Percentiles rank a stretch among this genome's conserved stretches.
phyloP scores from a whole-genome alignment of 64 coral and sea anemone genomes.

The Montipora efflorescens region DNA sequence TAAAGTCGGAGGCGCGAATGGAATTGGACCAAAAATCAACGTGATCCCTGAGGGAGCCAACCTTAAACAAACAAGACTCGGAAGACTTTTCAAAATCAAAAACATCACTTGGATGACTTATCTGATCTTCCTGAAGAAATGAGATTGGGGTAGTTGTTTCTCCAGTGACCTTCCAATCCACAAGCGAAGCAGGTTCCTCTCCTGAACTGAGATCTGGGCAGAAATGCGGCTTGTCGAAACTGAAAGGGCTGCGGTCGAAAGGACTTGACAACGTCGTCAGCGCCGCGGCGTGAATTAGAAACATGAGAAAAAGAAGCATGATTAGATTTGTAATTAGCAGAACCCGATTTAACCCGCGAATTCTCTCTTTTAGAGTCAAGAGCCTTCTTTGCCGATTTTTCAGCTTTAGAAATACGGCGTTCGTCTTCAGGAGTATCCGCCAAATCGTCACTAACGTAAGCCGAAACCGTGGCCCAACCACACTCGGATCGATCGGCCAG shows the following conservation, averaged over 20 bases:
- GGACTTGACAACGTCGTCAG: background rate
- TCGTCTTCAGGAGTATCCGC: too few relatives aligned
- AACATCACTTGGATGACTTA: constrained; percentile 61
- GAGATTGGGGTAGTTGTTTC: constrained; percentile 43
- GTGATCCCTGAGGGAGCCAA: constrained; percentile 52
- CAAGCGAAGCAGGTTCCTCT: background rate
- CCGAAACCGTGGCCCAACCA: too few relatives aligned
- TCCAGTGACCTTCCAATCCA: constrained; percentile 49
- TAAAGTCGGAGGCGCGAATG: constrained; percentile 35
- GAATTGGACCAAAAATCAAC: constrained; percentile 69
- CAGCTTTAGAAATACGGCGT: too few relatives aligned
- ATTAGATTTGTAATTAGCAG: too few relatives aligned
- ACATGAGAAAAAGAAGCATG: too few relatives aligned
- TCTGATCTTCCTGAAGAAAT: constrained; percentile 45
- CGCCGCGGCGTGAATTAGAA: too few relatives aligned
- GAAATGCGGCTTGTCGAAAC: constrained; percentile 38
- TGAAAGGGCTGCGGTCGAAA: background rate
- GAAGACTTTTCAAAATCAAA: constrained; percentile 45
- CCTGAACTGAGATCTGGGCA: background rate
- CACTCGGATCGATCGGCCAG: too few relatives aligned
- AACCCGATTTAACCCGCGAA: too few relatives aligned
- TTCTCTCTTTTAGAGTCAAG: too few relatives aligned
- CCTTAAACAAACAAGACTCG: constrained; percentile 52
- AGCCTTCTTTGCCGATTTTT: too few relatives aligned
- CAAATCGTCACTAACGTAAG: too few relatives aligned